Base-by-base conservation (phyloP, 2,797 vertebrate species). In the Gallinago stenura region DNA sequence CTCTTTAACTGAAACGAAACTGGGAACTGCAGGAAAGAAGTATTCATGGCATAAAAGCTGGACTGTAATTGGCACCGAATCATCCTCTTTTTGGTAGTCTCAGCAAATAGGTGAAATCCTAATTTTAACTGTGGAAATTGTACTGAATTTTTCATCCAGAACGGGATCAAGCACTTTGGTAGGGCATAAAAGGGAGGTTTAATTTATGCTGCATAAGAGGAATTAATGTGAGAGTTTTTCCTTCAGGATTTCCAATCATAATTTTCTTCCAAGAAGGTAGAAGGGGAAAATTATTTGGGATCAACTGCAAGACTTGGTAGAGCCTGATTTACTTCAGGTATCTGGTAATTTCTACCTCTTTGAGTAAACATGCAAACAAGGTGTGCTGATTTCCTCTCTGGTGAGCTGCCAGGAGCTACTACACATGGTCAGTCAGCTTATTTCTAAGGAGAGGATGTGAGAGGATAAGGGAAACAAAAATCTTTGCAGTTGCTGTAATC, bases 351-450 rank as follows among this genome's bases (percentile, higher is more conserved):
- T 24, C 83, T 61, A 41, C 12, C 19, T 70, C 19, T 45, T 9
- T 30, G 24, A 50, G 17, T 41, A 79, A 81, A 57, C 8, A 46
- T 0, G 2, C 6, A 28, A 8, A 11, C 3, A 70, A 39, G 9
- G 17, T 48, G 39, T 51, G 21, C 15, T 73, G 18, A 18, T 57
- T 68, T 83, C 15, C 14, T 53, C 68, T 69, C 65, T 75, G 16
- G 10, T 78, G 57, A 84, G 6, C 14, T 71, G 12, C 24, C 46
- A 50, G 58, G 11, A 50, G 14, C 4, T 61, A 7, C 19, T 21
- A 51, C 15, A 24, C 13, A 6, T 2, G 7, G 10, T 43, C 57
- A 15, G 4, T 12, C 18, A 33, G 9, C 39, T 80, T 43, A 72
- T 69, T 89, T 87, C n/a, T 43, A n/a, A 48, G n/a, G 30, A 80